Evolutionary conservation across 2,888 invertebrate genomes (phyloP), one percentile per base, ranked within the genome.

Genomic region (Brachyopa scutellaris): DNA sequence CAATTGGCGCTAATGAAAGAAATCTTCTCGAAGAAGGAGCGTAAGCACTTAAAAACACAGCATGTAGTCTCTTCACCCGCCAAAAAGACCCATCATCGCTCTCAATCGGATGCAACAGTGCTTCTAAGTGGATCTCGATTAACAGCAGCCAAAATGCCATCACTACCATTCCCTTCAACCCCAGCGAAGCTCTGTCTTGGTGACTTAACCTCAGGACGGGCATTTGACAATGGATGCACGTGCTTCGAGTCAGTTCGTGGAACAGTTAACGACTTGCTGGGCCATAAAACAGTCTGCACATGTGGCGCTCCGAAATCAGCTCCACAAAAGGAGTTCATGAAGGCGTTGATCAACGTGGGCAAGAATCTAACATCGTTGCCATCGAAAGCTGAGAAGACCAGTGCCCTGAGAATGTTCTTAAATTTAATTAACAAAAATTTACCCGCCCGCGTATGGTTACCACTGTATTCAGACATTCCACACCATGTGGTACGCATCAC

Each of bases 381-480:
- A 36, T 95, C 95, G 57, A 97, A 97, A 91, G 98, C 99, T 90
- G 95, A 96, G 85, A 96, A 98, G 91, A 98, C 96, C 84, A 97
- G 97, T 83, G 94, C 97, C 85, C 92, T 99, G 85, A 94, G 98
- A 84, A 97, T 98, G 69, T 99, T 99, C 90, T 92, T 99, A 86
- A 97, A 96, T 85, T 93, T 97, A 86, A 92, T 99, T 74, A 99
- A 99, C 92, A 93, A 99, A 85, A 99, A 99, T 92, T 93, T 99
- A 79, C 99, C 99, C 9, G 99, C 99, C 8, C 92, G 98, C 74
- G 99, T 99, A 79, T 99, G 99, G 99, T 92, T 99, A 86, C 99
- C 99, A 9, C 92, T 99, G 49, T 95, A 97, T 90, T 95, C 95
- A 85, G 92, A 93, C 85, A 92, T 92, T 86, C 95, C 97, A 57